Evolutionary conservation across 1,140 invertebrate genomes (phyloP).

Genomic region (fruit fly (Drosophila melanogaster)): DNA sequence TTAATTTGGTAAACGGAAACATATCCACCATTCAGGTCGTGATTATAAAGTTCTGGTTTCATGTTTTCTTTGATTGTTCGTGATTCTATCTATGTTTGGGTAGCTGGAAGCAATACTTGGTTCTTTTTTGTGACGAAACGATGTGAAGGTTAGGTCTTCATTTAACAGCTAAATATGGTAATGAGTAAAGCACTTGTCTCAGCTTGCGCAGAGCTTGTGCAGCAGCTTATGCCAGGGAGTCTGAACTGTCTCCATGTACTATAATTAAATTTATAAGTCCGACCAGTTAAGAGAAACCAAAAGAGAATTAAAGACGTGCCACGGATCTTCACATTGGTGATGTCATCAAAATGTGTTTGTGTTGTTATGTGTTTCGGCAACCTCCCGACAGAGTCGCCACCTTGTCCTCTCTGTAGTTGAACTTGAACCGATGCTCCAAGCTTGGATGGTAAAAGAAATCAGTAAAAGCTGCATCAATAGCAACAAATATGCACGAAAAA

Average conservation of each 20-base stretch:
- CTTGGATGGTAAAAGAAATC: constrained; percentile 34
- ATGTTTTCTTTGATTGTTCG: constrained; percentile 37
- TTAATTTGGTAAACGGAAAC: neutral
- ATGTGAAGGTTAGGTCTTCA: constrained; percentile 40
- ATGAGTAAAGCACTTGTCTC: constrained; percentile 24
- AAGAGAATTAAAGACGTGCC: constrained; percentile 2
- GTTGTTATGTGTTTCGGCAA: neutral
- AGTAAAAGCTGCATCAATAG: constrained; percentile 8
- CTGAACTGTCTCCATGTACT: constrained; percentile 17
- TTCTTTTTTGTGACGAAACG: constrained; percentile 36
- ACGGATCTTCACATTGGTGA: no score
- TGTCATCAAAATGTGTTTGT: no score
- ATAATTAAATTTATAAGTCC: constrained; percentile 38
- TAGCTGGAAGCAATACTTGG: constrained; percentile 7
- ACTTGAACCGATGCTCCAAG: constrained; percentile 52
- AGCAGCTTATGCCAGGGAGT: constrained; percentile 9
- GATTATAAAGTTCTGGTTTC: constrained; percentile 37
- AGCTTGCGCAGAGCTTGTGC: constrained; percentile 13
- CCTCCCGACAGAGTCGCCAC: constrained; percentile 1
- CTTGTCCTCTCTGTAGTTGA: constrained; percentile 47
- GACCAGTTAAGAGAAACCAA: constrained; percentile 3
- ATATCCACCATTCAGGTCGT: constrained; percentile 13
- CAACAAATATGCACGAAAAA: constrained; percentile 15
- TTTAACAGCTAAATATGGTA: constrained; percentile 46
- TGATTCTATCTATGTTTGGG: constrained; percentile 3